Evolutionary conservation across 2,797 vertebrate species (phyloP).

Genomic region (Acipenser transmontanus): DNA sequence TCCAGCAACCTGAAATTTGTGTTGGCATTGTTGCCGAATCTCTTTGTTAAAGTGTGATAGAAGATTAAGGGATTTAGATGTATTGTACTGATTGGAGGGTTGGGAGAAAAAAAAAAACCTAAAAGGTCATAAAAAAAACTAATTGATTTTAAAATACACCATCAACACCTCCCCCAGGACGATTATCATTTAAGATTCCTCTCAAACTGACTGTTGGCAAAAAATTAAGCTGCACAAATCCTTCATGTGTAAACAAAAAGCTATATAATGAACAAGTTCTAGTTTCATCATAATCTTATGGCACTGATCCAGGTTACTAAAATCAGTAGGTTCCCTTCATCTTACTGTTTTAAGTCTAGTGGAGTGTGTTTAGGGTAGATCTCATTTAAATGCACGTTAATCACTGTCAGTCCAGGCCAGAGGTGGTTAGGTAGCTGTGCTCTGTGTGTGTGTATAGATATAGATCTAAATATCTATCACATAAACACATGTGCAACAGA

Average conservation of each 20-base stretch:
- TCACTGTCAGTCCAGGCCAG: constrained; percentile 35
- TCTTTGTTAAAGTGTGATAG: constrained; percentile 2
- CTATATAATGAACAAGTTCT: constrained; percentile 44
- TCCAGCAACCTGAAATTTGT: constrained; percentile 41
- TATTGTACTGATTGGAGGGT: constrained; percentile 30
- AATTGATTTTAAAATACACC: too few species aligned
- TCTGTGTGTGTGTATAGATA: neutral
- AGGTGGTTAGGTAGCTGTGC: constrained; percentile 31
- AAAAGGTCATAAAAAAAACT: too few species aligned
- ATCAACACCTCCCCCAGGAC: too few species aligned
- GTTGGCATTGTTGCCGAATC: neutral
- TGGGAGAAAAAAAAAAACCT: too few species aligned
- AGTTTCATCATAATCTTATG: constrained; percentile 54
- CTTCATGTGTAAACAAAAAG: too few species aligned
- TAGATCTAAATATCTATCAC: too few species aligned
- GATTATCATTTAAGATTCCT: too few species aligned
- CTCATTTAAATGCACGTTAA: constrained; percentile 71
- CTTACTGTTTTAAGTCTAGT: constrained; percentile 49
- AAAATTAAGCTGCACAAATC: too few species aligned
- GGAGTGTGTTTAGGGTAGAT: constrained; percentile 57
- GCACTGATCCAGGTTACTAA: constrained; percentile 29
- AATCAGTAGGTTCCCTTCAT: constrained; percentile 42
- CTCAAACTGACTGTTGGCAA: constrained; percentile 47
- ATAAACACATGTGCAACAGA: constrained; percentile 27
- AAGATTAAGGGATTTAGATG: constrained; percentile 38